A percentile compares a stretch with the other conserved stretches of the same genome.
Conservation (phyloP, 2,797 vertebrate genomes). For the Ctenopoma kingsleyae region DNA sequence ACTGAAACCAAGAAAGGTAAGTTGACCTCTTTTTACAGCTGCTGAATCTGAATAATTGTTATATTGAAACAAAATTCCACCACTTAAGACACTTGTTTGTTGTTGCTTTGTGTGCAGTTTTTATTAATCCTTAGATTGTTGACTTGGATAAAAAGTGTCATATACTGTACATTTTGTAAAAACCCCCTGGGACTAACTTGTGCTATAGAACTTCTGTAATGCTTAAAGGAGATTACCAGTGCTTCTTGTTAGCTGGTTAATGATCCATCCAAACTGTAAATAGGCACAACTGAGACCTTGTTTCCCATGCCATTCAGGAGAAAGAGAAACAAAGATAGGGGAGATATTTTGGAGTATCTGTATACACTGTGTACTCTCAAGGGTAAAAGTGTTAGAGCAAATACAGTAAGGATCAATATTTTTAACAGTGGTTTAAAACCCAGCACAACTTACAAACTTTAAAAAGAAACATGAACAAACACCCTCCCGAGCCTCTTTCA, state of each 20-base stretch:
- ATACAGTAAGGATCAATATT: slow-evolving; percentile 5
- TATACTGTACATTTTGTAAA: slow-evolving; percentile 13
- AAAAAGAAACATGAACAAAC: not conserved
- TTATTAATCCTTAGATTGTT: not conserved
- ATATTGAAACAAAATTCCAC: not conserved
- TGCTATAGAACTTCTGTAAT: not conserved
- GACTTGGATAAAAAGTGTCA: not conserved
- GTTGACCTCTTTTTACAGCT: slow-evolving; percentile 35
- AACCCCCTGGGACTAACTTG: slow-evolving; percentile 2
- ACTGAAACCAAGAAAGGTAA: slow-evolving; percentile 97
- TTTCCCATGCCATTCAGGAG: slow-evolving; percentile 65
- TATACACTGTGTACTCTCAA: slow-evolving; percentile 38
- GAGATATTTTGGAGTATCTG: slow-evolving; percentile 51
- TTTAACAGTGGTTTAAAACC: slow-evolving; percentile 26
- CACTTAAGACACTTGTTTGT: not conserved
- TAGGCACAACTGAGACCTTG: slow-evolving; percentile 42
- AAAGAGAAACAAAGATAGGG: slow-evolving; percentile 39
- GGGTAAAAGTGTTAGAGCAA: slow-evolving; percentile 45
- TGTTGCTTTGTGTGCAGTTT: not conserved
- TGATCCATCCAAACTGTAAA: slow-evolving; percentile 75
- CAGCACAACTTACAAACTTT: not conserved
- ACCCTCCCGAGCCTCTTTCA: slow-evolving; percentile 26
- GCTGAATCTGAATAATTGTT: not conserved
- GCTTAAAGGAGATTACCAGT: slow-evolving; percentile 6
- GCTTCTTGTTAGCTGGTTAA: slow-evolving; percentile 66